Conservation (phyloP, 2,888 invertebrate genomes). For the Phaedon cochleariae region DNA sequence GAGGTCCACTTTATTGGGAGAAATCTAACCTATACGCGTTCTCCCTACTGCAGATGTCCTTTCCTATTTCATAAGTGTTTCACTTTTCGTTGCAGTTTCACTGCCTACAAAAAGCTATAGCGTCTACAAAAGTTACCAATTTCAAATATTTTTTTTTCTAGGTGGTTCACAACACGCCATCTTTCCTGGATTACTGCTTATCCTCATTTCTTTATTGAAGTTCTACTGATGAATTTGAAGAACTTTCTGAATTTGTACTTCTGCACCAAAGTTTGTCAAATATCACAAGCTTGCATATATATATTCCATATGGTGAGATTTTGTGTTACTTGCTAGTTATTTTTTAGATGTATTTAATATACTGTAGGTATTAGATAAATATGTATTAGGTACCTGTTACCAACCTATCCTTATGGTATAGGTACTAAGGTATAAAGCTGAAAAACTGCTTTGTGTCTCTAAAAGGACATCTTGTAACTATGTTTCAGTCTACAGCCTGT, state of each 20-base stretch:
- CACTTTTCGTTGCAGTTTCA: too few species aligned
- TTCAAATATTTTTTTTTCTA: too few species aligned
- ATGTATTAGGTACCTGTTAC: background rate
- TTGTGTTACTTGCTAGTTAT: slow-evolving; percentile 14
- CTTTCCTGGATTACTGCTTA: slow-evolving; percentile 41
- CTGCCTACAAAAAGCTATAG: too few species aligned
- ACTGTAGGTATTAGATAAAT: background rate
- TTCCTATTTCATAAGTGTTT: too few species aligned
- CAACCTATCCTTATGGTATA: background rate
- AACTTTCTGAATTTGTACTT: slow-evolving; percentile 21
- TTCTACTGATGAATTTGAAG: slow-evolving; percentile 32
- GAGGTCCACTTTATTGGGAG: too few species aligned
- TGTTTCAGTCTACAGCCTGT: background rate
- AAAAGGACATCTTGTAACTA: background rate
- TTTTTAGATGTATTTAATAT: slow-evolving; percentile 5
- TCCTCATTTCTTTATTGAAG: slow-evolving; percentile 40
- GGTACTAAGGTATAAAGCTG: background rate
- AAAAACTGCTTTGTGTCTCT: background rate
- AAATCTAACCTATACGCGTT: too few species aligned
- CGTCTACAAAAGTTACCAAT: too few species aligned
- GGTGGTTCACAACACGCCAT: slow-evolving; percentile 41
- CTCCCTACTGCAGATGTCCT: too few species aligned
- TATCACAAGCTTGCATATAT: slow-evolving; percentile 25
- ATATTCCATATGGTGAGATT: slow-evolving; percentile 8
- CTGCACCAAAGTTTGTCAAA: slow-evolving; percentile 29